phyloP scores from a whole-genome alignment of 2,888 invertebrate genomes.

The Cactoblastis cactorum region DNA sequence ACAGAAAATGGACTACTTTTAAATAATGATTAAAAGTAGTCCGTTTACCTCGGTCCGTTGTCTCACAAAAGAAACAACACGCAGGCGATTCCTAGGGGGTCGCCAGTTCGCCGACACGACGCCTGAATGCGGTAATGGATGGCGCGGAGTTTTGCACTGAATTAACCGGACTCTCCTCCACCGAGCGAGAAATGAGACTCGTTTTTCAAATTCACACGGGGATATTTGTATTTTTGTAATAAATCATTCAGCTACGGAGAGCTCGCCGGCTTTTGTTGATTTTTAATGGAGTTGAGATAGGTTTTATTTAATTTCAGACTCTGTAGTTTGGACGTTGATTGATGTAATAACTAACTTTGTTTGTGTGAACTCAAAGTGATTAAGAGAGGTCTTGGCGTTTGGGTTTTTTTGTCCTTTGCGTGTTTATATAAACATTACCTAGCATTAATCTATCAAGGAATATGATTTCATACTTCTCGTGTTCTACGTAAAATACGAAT shows the following conservation, averaged over 20 bases:
- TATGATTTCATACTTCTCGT: too few relatives aligned
- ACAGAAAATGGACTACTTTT: not conserved
- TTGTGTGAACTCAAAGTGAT: not conserved
- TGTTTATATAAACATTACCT: too few relatives aligned
- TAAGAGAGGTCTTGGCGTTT: too few relatives aligned
- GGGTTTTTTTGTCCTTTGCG: too few relatives aligned
- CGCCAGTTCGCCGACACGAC: slow-evolving; percentile 23
- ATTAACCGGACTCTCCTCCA: slow-evolving; percentile 42
- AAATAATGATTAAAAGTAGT: not conserved
- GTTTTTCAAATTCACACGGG: slow-evolving; percentile 32
- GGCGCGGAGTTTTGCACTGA: slow-evolving; percentile 38
- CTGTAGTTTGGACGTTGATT: not conserved
- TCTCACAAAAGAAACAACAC: slow-evolving; percentile 50
- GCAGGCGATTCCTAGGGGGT: slow-evolving; percentile 44
- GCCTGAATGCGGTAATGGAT: slow-evolving; percentile 58
- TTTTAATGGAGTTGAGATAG: not conserved
- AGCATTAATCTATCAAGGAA: too few relatives aligned
- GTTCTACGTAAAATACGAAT: too few relatives aligned
- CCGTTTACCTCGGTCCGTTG: slow-evolving; percentile 24
- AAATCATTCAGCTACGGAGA: slow-evolving; percentile 10
- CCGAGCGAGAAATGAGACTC: slow-evolving; percentile 34
- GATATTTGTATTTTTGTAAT: slow-evolving; percentile 27
- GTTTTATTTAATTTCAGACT: slow-evolving; percentile 5
- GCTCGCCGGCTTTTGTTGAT: not conserved
- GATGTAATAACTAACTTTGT: not conserved